Evolutionary conservation across 2,113 vertebrate species (phyloP).

Genomic region (Pangasianodon gigas): DNA sequence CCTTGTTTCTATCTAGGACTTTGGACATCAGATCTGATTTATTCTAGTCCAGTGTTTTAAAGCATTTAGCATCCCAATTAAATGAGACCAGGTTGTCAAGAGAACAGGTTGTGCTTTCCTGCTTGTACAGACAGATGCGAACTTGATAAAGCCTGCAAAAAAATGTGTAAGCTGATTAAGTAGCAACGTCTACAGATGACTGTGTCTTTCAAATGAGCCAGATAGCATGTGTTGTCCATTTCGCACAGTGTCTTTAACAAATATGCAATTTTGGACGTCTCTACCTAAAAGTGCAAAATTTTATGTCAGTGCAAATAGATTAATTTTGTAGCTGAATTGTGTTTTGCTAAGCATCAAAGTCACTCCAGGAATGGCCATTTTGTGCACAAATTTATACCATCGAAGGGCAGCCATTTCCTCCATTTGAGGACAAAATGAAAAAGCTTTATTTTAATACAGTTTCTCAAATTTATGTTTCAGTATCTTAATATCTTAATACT

Average conservation of each 20-base stretch:
- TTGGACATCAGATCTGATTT: slow-evolving; percentile 28
- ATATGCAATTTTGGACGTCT: not conserved
- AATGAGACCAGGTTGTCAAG: not conserved
- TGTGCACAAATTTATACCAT: not conserved
- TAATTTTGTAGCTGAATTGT: not conserved
- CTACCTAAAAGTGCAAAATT: not conserved
- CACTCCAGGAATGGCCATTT: not conserved
- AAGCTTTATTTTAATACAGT: not conserved
- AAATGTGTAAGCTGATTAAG: not conserved
- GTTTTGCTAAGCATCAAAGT: not conserved
- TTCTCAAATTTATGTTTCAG: not conserved
- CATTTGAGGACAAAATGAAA: not conserved
- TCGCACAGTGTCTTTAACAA: not conserved
- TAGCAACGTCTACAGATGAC: not conserved
- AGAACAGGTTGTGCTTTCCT: not conserved
- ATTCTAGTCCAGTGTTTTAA: slow-evolving; percentile 15
- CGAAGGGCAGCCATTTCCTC: not conserved
- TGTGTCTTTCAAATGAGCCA: not conserved
- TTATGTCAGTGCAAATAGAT: not conserved
- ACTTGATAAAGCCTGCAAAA: not conserved
- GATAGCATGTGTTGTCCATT: not conserved
- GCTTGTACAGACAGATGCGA: not conserved
- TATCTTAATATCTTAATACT: not conserved
- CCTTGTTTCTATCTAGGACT: slow-evolving; percentile 8
- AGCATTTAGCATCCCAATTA: slow-evolving; percentile 19